Evolutionary conservation across 2,797 vertebrate species (phyloP).

Genomic region (Mastacembelus armatus): DNA sequence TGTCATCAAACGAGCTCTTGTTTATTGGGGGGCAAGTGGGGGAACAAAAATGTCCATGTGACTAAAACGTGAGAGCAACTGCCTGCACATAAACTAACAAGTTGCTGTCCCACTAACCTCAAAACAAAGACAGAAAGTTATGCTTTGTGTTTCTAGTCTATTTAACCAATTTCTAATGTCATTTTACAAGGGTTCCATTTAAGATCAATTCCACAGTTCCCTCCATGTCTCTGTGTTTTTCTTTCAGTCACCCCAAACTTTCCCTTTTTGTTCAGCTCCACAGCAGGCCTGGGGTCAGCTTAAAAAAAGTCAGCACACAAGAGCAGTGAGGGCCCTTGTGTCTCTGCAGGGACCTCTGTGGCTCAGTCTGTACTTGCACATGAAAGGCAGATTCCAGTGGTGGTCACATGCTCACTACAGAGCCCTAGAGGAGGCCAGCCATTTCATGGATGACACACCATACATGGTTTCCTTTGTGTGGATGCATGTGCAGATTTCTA

Average conservation of each 20-base stretch:
- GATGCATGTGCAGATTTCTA: constrained; percentile 55
- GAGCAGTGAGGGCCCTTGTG: constrained; percentile 23
- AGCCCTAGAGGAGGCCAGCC: constrained; percentile 43
- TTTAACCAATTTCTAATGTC: not conserved
- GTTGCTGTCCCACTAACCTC: constrained; percentile 68
- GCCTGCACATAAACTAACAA: constrained; percentile 38
- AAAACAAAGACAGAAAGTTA: constrained; percentile 26
- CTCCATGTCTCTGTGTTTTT: not conserved
- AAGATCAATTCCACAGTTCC: not conserved
- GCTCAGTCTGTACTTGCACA: constrained; percentile 46
- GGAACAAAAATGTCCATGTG: constrained; percentile 72
- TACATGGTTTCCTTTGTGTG: constrained; percentile 64
- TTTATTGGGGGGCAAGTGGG: constrained; percentile 59
- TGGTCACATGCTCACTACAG: constrained; percentile 75
- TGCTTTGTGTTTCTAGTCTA: not conserved
- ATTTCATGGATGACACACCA: constrained; percentile 63
- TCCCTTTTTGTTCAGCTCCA: constrained; percentile 10
- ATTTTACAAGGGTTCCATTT: not conserved
- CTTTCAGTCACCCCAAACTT: not conserved
- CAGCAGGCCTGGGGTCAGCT: constrained; percentile 14
- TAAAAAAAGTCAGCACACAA: constrained; percentile 29
- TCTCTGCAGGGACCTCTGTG: constrained; percentile 50
- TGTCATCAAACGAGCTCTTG: constrained; percentile 72
- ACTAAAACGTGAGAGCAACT: constrained; percentile 67
- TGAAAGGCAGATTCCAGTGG: constrained; percentile 73